Evolutionary conservation across 2,113 vertebrate species (phyloP).

Genomic region (Pycnonotus jocosus): DNA sequence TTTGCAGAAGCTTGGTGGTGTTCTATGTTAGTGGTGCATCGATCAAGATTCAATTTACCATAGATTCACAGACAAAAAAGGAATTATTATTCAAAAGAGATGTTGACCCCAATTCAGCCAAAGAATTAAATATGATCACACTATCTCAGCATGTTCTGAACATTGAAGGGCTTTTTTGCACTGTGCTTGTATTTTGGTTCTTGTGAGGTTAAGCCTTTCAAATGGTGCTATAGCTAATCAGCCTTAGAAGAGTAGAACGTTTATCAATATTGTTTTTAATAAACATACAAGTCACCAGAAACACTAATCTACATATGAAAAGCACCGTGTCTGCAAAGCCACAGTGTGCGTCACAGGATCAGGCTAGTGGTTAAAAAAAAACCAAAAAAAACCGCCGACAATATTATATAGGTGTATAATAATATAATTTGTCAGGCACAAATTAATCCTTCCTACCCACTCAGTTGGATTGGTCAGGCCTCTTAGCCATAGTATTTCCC

Average conservation of each 20-base stretch:
- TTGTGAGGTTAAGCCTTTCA: background rate
- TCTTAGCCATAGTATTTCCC: background rate
- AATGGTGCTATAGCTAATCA: background rate
- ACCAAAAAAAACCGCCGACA: background rate
- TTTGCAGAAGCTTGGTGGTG: background rate
- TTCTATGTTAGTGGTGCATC: background rate
- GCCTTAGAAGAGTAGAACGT: background rate
- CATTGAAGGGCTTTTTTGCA: background rate
- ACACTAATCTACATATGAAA: background rate
- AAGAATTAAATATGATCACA: accelerated
- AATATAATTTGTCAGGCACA: background rate
- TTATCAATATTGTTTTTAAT: background rate
- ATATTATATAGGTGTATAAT: background rate
- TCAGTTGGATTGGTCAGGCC: background rate
- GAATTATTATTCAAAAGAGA: background rate
- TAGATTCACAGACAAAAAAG: background rate
- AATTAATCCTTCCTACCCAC: background rate
- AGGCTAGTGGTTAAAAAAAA: background rate
- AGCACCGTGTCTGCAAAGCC: background rate
- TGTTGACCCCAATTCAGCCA: background rate
- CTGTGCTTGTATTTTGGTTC: background rate
- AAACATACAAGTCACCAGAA: background rate
- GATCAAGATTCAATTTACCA: background rate
- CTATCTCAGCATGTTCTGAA: background rate
- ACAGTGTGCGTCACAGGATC: background rate